phyloP scores from a whole-genome alignment of 1,140 invertebrate genomes.

The Macrosteles quadrilineatus region DNA sequence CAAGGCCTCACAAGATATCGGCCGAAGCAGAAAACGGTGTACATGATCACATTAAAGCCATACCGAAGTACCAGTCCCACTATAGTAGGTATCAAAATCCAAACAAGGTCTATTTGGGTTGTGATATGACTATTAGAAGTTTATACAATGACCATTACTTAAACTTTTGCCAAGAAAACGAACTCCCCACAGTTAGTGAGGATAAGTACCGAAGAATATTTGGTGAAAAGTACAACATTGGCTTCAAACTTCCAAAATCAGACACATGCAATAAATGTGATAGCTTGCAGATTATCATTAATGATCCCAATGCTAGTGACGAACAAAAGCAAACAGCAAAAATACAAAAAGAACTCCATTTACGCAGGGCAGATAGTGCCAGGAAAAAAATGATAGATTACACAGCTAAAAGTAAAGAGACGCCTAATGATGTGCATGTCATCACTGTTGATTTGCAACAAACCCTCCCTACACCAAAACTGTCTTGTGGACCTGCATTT shows the following conservation, averaged over 20 bases:
- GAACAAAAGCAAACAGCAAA: background rate
- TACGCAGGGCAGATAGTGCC: background rate
- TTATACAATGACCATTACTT: background rate
- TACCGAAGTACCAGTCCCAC: background rate
- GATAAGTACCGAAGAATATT: conserved; percentile 28
- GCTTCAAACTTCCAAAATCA: conserved; percentile 25
- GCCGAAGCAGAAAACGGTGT: background rate
- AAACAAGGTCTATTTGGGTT: background rate
- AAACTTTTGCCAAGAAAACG: background rate
- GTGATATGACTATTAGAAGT: background rate
- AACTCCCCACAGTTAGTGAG: background rate
- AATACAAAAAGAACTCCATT: conserved; percentile 25
- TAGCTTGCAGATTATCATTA: conserved; percentile 15
- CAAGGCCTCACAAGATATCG: background rate
- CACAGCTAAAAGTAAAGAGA: background rate
- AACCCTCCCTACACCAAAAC: conserved; percentile 27
- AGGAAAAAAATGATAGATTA: background rate
- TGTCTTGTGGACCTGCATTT: conserved; percentile 21
- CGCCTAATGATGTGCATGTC: background rate
- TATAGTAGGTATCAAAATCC: background rate
- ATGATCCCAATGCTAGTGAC: background rate
- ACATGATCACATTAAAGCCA: background rate
- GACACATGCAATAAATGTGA: conserved; percentile 32
- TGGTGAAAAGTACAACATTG: conserved; percentile 28
- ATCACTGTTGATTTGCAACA: conserved; percentile 23